Evolutionary conservation across 1,140 invertebrate genomes (phyloP).

Genomic region (Drosophila tsacasi): DNA sequence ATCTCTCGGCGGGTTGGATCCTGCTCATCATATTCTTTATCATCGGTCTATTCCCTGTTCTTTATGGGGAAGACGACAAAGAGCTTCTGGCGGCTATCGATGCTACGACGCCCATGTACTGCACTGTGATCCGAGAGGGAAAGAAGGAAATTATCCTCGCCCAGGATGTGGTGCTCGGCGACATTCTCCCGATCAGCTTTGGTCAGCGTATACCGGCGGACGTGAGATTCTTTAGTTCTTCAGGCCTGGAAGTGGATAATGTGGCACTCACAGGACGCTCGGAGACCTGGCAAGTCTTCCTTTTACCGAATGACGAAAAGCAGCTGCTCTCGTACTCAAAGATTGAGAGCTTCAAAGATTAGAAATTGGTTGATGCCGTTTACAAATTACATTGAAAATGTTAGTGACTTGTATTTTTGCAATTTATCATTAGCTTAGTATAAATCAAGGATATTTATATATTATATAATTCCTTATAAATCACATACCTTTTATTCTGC

Average conservation of each 20-base stretch:
- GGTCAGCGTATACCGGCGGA: constrained; percentile 63
- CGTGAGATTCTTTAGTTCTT: constrained; percentile 40
- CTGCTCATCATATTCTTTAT: constrained; percentile 27
- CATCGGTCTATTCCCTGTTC: constrained; percentile 7
- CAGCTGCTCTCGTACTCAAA: background rate
- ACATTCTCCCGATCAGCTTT: constrained; percentile 39
- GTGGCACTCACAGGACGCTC: constrained; percentile 53
- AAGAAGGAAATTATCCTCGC: constrained; percentile 39
- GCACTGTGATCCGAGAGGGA: constrained; percentile 57
- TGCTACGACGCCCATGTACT: constrained; percentile 53
- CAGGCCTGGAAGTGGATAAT: constrained; percentile 47
- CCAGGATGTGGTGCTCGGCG: constrained; percentile 45
- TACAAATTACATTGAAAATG: background rate
- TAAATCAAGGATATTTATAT: background rate
- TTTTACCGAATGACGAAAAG: constrained; percentile 2
- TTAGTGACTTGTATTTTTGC: background rate
- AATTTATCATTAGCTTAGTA: background rate
- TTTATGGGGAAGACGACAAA: constrained; percentile 29
- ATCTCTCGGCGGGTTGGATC: background rate
- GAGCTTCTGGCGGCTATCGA: constrained; percentile 26
- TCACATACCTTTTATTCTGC: background rate
- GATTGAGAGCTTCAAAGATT: background rate
- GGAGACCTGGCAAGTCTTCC: constrained; percentile 26
- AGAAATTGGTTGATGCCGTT: background rate
- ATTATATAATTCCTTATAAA: background rate